Conservation (phyloP, 2,797 vertebrate species). For the Prionace glauca region DNA sequence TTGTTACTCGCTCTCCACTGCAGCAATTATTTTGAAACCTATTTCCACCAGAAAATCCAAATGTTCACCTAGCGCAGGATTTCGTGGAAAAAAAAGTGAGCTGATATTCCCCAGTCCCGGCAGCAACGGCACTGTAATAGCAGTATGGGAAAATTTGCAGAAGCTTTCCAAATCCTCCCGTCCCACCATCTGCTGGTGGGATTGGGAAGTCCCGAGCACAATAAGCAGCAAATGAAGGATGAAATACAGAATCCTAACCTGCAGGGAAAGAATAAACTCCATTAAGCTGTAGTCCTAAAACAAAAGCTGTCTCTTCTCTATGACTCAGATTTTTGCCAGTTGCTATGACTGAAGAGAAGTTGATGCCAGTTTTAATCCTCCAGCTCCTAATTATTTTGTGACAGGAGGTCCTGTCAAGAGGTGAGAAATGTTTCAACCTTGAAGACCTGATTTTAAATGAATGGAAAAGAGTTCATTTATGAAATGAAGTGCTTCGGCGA, state of each 20-base stretch:
- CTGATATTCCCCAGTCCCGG: no score
- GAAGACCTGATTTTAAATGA: background rate
- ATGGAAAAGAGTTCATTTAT: background rate
- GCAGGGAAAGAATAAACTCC: background rate
- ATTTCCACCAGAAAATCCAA: background rate
- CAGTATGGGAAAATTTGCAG: no score
- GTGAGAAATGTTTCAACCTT: background rate
- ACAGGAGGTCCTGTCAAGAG: background rate
- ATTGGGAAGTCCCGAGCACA: no score
- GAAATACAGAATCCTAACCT: background rate
- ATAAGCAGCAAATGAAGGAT: background rate
- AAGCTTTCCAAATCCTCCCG: no score
- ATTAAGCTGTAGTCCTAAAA: background rate
- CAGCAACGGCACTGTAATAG: no score
- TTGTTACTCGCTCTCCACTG: background rate
- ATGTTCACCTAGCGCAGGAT: background rate
- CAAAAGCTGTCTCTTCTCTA: background rate
- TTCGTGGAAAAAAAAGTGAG: background rate
- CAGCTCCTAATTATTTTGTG: background rate
- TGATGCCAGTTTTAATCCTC: background rate
- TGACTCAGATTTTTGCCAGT: background rate
- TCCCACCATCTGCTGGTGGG: no score
- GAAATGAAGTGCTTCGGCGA: background rate
- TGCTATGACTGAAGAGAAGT: background rate
- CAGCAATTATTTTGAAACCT: background rate